These are phyloP conservation scores for Torymus tubicola DNA, from an alignment of 2,888 invertebrate genomes.

Conservation along the genomic window DNA sequence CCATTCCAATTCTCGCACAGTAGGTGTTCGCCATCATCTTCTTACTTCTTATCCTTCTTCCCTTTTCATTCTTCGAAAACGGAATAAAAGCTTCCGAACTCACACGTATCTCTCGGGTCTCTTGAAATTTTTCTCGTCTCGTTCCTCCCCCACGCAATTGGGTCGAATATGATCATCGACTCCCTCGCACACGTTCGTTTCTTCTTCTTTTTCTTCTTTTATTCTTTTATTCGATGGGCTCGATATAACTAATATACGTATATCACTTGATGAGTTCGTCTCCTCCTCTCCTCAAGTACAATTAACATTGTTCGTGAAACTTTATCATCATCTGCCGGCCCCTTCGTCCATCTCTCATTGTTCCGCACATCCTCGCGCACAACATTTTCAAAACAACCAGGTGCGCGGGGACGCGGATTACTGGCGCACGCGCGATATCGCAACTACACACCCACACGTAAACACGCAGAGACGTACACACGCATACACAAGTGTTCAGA, in stretches of 20 bases:
- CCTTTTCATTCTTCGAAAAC: conserved; percentile 13
- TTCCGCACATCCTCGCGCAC: background rate
- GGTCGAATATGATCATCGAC: too few relatives aligned
- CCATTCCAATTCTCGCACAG: conserved; percentile 48
- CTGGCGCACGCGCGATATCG: background rate
- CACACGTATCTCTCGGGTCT: background rate
- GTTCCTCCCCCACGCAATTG: background rate
- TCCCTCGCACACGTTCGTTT: too few relatives aligned
- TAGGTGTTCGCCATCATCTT: background rate
- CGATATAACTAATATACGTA: conserved; percentile 20
- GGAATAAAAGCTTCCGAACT: conserved; percentile 21
- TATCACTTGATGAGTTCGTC: conserved; percentile 36
- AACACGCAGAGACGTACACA: too few relatives aligned
- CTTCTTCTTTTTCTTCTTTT: too few relatives aligned
- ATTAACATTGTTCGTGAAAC: background rate
- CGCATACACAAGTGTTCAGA: too few relatives aligned
- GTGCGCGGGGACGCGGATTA: background rate
- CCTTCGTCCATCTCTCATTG: conserved; percentile 33
- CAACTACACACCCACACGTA: too few relatives aligned
- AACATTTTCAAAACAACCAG: conserved; percentile 7
- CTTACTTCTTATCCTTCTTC: background rate
- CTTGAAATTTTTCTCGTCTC: conserved; percentile 26
- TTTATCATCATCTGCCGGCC: background rate
- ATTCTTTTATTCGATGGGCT: conserved; percentile 7
- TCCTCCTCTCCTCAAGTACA: background rate